Base-by-base conservation (phyloP, 2,113 vertebrate genomes). In the Bos javanicus region DNA sequence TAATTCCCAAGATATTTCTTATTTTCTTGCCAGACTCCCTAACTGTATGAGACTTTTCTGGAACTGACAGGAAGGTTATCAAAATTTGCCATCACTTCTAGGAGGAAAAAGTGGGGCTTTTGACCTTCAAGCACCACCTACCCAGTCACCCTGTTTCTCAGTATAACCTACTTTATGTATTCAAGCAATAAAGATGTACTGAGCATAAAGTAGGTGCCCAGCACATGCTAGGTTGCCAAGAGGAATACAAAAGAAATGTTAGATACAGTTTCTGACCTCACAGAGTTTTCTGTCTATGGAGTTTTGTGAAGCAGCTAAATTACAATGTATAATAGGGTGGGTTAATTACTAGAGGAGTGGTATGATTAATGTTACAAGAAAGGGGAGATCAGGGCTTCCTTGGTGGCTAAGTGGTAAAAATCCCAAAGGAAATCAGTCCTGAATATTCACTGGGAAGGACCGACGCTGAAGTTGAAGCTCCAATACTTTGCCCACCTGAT, bases 151-250 rank as follows among this genome's bases (percentile, higher is more conserved):
- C 43, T 92, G 16, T 28, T 95, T 88, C 54, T 56, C 90, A 15
- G 48, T 62, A 78, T 87, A 94, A 92, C 93, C 90, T 94, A 50
- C 71, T 94, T 94, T 94, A 96, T 91, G 86, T 84, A 95, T 76
- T 87, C 28, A 88, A 56, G 91, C 59, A 95, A 96, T 95, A 97
- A 97, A 94, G 96, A 97, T 88, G 92, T 95, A 97, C 33, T 36
- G 83, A 94, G 90, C 78, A 86, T 91, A 43, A 78, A 82, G 48
- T 94, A 98, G 91, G 95, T 97, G 81, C 50, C 87, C 59, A 46
- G 67, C 90, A 94, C 91, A 97, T 89, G 93, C 74, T 89, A 5
- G 52, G 59, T 82, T 92, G 33, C 95, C 95, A 95, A 95, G 50
- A 97, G 88, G 50, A 82, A 96, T 50, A 52, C 74, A 64, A 91